Base-by-base conservation (phyloP, 2,888 invertebrate genomes). In the Platycnemis pennipes region DNA sequence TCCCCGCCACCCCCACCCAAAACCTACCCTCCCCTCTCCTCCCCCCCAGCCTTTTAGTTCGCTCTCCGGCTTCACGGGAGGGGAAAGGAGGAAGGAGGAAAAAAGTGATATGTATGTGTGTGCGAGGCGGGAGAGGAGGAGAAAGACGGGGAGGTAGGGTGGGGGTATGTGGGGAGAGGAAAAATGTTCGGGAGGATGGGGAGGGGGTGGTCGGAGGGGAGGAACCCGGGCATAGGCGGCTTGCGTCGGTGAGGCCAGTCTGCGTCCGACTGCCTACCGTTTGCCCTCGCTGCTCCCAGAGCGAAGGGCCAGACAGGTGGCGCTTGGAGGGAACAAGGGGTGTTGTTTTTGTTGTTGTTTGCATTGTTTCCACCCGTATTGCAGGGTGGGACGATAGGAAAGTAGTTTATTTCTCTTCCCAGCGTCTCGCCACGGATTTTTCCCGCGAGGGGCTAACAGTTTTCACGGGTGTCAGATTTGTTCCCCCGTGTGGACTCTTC, bases 271-370 rank as follows among this genome's bases (percentile, higher is more conserved):
- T 91, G 91, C 91, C 49, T 42, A 16, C 56, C 37, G 46, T 56
- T 53, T 46, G 45, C 89, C 89, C 46, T 56, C 91, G 63, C 91
- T 69, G 63, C 31, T 8, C 49, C 11, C 8, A 26, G 44, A 31
- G 91, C 91, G 63, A n/a, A 91, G 91, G 91, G 91, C 91, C 91
- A 91, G 91, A 91, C 91, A 69, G 91, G 91, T 91, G 91, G 91
- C 91, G 13, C 46, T 87, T 87, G 45, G 69, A 91, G 91, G 63
- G 91, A 63, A 63, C 11, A 91, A 63, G 26, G 53, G 26, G 63
- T 77, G 77, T 77, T 77, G 63, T n/a, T 63, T 63, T 63, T 63
- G 63, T 77, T 77, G 77, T 77, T 77, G 77, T 37, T 77, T 63
- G 42, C 19, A 11, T 88, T 87, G 7, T 22, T 16, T 56, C 89